Conservation (phyloP, 2,113 vertebrate species). For the Atrichornis clamosus region DNA sequence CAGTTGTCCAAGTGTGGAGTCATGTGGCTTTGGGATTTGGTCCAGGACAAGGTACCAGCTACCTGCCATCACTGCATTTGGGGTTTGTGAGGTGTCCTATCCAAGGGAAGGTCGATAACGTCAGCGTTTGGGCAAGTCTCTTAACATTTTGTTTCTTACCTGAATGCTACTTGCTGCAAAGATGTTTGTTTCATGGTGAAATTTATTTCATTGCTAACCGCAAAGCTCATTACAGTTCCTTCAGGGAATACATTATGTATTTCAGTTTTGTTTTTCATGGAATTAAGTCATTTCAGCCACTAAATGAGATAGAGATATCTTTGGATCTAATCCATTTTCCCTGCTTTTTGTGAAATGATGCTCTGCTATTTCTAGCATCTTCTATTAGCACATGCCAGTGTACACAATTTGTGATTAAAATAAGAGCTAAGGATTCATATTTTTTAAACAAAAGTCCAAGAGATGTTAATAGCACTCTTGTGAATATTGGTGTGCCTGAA, state of each 20-base stretch:
- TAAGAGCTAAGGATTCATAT: not conserved
- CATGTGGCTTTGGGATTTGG: not conserved
- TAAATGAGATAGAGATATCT: not conserved
- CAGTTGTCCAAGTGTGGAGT: not conserved
- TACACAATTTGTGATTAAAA: not conserved
- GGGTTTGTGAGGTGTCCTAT: rapidly evolving
- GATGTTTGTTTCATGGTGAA: not conserved
- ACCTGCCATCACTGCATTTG: rapidly evolving
- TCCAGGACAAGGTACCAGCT: not conserved
- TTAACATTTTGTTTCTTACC: not conserved
- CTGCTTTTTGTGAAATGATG: not conserved
- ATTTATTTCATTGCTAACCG: not conserved
- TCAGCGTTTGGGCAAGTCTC: not conserved
- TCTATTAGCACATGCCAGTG: not conserved
- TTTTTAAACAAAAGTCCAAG: not conserved
- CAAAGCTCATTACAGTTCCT: not conserved
- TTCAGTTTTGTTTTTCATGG: not conserved
- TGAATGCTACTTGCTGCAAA: not conserved
- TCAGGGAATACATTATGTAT: not conserved
- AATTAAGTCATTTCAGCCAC: not conserved
- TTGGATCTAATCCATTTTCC: not conserved
- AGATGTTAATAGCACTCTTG: not conserved
- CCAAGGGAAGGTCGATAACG: too few relatives aligned
- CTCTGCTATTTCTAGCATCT: not conserved
- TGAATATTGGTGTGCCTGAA: not conserved